Base-by-base conservation (phyloP, 1,140 invertebrate genomes). In the Drosophila serrata region DNA sequence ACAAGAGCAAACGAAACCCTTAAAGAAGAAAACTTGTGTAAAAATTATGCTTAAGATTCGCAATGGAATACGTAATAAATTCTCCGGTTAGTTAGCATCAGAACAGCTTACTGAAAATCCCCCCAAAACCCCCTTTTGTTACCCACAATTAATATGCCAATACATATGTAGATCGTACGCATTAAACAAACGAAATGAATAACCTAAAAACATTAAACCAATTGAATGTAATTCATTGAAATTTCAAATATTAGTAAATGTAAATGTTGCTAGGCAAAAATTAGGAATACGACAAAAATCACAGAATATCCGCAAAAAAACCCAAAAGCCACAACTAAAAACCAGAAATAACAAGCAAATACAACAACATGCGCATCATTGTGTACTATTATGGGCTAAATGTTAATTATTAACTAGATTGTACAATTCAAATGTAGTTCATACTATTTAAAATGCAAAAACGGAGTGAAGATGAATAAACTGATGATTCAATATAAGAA, bases 351-450 rank as follows among this genome's bases (percentile, higher is more conserved):
- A 49, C 46, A 81, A 63, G 75, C 24, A 60, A 58, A 67, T 77
- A 68, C 49, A 35, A 53, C 17, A 53, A 53, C 51, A 70, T 56
- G 76, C 58, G 82, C 82, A 82, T 82, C 70, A 80, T 70, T 88
- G 85, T 90, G 84, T 81, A 90, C 80, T 84, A 81, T 90, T 88
- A 84, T 84, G 84, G 84, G 84, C 84, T 88, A 88, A 90, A 88
- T 90, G 84, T 88, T 88, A 87, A 88, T 82, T 88, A 88, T 80
- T 87, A 87, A 87, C 62, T 87, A 87, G 82, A 87, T 80, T 87
- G 82, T 87, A 87, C 67, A 88, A 88, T 87, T 87, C 82, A 87
- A 87, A 88, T 88, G 82, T 87, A 87, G 82, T 88, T 87, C 80
- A 88, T 87, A 87, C 85, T 87, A 87, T 87, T 87, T 87, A 87